Evolutionary conservation across 1,140 invertebrate genomes (phyloP).

Genomic region (Temnothorax longispinosus): DNA sequence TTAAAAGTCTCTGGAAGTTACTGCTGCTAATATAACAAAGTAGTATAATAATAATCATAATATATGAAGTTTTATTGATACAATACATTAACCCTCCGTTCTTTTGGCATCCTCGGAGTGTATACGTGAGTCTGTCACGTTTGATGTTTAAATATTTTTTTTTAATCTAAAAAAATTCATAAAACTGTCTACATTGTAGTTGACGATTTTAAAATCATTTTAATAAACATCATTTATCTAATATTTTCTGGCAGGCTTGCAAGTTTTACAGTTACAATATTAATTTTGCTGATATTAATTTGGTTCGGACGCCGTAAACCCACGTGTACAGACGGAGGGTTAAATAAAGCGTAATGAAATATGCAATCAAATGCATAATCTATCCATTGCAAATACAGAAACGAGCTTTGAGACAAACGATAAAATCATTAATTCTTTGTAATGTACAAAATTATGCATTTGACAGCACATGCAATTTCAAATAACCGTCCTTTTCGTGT

Average conservation of each 20-base stretch:
- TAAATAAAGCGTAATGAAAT: neutral
- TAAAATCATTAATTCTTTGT: neutral
- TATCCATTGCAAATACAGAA: neutral
- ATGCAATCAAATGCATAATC: neutral
- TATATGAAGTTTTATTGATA: neutral
- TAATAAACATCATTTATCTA: too few relatives aligned
- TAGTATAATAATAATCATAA: neutral
- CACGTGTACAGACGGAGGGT: too few relatives aligned
- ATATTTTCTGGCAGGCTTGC: too few relatives aligned
- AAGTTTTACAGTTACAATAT: too few relatives aligned
- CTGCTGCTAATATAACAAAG: neutral
- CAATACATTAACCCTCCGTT: neutral
- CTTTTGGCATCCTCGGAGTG: too few relatives aligned
- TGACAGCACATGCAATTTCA: neutral
- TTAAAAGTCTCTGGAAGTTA: neutral
- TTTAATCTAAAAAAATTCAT: too few relatives aligned
- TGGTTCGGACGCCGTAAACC: too few relatives aligned
- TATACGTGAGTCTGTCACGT: too few relatives aligned
- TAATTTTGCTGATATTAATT: too few relatives aligned
- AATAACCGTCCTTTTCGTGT: neutral
- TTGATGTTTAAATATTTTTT: too few relatives aligned
- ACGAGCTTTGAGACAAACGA: neutral
- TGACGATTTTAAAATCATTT: too few relatives aligned
- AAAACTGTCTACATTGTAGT: too few relatives aligned
- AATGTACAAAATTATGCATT: neutral